These are phyloP conservation scores for Drosophila eugracilis DNA, from an alignment of 1,140 invertebrate species.

Conservation along the genomic window DNA sequence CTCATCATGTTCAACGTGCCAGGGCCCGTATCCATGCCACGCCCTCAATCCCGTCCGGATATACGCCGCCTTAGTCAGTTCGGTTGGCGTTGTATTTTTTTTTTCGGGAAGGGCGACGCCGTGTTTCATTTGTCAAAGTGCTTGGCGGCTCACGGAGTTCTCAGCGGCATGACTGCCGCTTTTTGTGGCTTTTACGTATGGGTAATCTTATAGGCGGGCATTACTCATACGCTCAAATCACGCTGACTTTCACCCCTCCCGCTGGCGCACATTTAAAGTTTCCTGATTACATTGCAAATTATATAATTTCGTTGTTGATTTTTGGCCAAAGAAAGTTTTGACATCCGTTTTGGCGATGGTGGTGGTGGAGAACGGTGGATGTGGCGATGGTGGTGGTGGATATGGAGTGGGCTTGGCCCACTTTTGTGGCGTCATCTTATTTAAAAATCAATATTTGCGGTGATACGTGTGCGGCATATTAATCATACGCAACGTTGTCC, in stretches of 20 bases:
- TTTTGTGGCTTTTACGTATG: constrained; percentile 77
- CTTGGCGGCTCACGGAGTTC: constrained; percentile 41
- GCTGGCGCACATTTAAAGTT: constrained; percentile 68
- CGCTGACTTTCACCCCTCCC: constrained; percentile 4
- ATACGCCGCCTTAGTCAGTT: constrained; percentile 10
- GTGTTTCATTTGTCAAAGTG: constrained; percentile 82
- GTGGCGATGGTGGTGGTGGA: neutral
- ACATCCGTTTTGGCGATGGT: constrained; percentile 23
- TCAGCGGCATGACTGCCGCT: constrained; percentile 50
- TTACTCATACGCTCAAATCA: constrained; percentile 73
- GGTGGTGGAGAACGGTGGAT: neutral
- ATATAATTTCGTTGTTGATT: constrained; percentile 81
- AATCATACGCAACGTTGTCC: constrained; percentile 73
- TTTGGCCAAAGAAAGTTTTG: constrained; percentile 55
- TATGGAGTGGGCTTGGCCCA: constrained; percentile 29
- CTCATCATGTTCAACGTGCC: constrained; percentile 40
- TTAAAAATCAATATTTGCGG: constrained; percentile 82
- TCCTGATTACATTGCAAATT: constrained; percentile 82
- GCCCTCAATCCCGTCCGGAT: constrained; percentile 2
- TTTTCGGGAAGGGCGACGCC: constrained; percentile 26
- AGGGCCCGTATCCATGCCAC: neutral
- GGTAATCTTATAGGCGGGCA: constrained; percentile 79
- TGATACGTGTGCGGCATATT: constrained; percentile 75
- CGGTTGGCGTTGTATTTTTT: neutral
- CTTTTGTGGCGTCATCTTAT: constrained; percentile 74